phyloP scores from a whole-genome alignment of 2,797 vertebrate species.

The Mus caroli region DNA sequence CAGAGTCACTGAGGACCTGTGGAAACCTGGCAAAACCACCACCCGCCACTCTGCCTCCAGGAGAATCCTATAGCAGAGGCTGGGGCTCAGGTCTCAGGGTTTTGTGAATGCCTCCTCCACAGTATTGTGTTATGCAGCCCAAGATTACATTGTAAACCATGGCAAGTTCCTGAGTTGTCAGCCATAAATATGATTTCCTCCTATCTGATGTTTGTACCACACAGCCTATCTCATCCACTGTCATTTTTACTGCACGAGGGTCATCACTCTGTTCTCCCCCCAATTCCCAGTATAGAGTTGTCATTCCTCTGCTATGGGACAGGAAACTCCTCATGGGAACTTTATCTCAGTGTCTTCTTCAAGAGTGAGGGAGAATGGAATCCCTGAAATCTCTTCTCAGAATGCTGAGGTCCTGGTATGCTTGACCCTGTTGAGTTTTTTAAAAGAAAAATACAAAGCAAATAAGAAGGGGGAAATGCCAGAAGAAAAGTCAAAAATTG shows the following conservation, averaged over 20 bases:
- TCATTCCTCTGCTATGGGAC: background rate
- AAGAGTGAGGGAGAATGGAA: background rate
- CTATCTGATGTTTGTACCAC: background rate
- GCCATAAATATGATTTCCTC: background rate
- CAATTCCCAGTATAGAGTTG: background rate
- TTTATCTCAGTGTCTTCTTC: background rate
- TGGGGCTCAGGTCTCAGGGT: background rate
- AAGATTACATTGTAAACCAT: background rate
- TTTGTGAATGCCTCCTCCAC: background rate
- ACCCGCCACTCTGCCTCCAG: background rate
- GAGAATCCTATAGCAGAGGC: background rate
- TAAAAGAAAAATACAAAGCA: background rate
- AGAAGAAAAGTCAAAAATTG: background rate
- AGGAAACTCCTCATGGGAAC: background rate
- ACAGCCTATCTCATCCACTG: background rate
- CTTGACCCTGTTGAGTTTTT: background rate
- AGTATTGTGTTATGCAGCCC: background rate
- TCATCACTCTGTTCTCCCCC: background rate
- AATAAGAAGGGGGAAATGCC: no score
- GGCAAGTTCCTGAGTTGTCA: background rate
- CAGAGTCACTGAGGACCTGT: slow-evolving; percentile 35
- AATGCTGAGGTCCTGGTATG: background rate
- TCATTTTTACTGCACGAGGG: background rate
- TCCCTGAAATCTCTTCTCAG: background rate
- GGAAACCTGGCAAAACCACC: background rate